Conservation (phyloP, 2,888 invertebrate genomes). For the Escarpia spicata region DNA sequence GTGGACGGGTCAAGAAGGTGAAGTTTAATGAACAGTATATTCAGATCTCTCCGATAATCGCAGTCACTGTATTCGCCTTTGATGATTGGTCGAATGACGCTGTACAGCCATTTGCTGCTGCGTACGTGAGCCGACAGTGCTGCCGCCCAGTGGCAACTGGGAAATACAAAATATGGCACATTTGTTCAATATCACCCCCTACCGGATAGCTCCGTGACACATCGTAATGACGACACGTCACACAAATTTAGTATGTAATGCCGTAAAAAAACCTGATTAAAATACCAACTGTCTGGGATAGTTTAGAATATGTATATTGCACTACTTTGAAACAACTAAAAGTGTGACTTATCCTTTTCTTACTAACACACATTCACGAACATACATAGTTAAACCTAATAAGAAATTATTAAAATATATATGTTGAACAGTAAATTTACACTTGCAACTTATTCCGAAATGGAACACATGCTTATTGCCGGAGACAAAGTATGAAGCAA, state of each 20-base stretch:
- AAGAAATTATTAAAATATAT: no score
- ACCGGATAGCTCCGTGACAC: neutral
- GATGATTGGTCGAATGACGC: conserved; percentile 49
- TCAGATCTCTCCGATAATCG: conserved; percentile 59
- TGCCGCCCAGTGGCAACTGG: conserved; percentile 58
- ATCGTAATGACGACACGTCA: neutral
- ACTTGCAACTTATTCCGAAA: no score
- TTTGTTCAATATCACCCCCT: neutral
- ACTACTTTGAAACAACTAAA: no score
- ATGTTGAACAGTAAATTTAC: no score
- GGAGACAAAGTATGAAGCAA: no score
- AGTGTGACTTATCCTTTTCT: no score
- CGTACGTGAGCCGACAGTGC: conserved; percentile 49
- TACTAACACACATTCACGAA: no score
- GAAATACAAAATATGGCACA: neutral
- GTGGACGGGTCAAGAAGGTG: conserved; percentile 61
- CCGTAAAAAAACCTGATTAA: no score
- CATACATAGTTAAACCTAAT: no score
- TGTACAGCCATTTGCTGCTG: conserved; percentile 55
- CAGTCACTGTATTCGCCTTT: conserved; percentile 51
- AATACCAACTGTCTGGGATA: no score
- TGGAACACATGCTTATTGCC: no score
- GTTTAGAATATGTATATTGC: no score
- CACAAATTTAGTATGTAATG: neutral
- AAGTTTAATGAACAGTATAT: conserved; percentile 59